Evolutionary conservation across 1,140 invertebrate genomes (phyloP).

Genomic region (Drosophila guanche): DNA sequence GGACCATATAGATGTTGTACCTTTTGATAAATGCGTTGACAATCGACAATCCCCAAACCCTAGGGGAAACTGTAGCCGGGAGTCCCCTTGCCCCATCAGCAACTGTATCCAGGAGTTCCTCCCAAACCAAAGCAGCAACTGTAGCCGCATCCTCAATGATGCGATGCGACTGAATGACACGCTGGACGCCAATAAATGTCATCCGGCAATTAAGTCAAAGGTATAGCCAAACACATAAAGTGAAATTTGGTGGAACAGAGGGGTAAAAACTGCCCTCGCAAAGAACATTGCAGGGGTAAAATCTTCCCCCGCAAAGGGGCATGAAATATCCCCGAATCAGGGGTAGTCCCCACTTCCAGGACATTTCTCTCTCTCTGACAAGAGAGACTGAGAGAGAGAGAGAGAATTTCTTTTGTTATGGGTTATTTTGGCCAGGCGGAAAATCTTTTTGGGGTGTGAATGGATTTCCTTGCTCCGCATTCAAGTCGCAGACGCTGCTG

Average conservation of each 20-base stretch:
- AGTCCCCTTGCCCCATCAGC: no score
- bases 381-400: not conserved
- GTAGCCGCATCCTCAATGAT: slow-evolving; percentile 2
- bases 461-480: slow-evolving; percentile 12
- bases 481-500: slow-evolving; percentile 39
- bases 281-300: not conserved
- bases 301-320: slow-evolving; percentile 7
- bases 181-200: slow-evolving; percentile 62
- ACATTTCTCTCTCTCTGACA: slow-evolving; percentile 15
- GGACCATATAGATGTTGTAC: no score
- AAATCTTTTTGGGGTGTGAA: slow-evolving; percentile 15
- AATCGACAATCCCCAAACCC: no score
- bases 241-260: not conserved
- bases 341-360: slow-evolving; percentile 46
- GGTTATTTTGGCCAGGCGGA: slow-evolving; percentile 59
- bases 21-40: no score
- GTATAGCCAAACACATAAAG: not conserved
- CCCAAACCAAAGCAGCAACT: no score
- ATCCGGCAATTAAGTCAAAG: slow-evolving; percentile 58
- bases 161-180: slow-evolving; percentile 35
- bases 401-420: slow-evolving; percentile 59
- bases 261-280: not conserved
- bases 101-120: no score
- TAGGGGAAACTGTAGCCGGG: no score
- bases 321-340: slow-evolving; percentile 17